Evolutionary conservation across 1,140 invertebrate species (phyloP), one percentile per base, ranked within the genome.

Genomic region (Frieseomelitta varia): DNA sequence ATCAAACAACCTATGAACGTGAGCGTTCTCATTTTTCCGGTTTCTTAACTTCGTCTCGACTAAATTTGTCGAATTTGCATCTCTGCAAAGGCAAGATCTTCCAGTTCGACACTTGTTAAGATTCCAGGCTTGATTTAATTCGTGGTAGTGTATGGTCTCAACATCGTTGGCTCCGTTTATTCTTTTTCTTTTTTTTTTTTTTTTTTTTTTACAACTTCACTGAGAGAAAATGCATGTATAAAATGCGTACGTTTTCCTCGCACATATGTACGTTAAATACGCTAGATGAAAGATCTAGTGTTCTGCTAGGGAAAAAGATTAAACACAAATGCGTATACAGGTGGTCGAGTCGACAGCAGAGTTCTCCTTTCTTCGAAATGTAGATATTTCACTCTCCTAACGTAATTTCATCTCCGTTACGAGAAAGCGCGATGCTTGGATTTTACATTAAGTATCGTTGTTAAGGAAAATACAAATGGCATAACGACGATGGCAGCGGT

Each of bases 1-100:
- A 47, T 17, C 24, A 39, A 56, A 71, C 34, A 24, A 15, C 1
- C 19, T 12, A 47, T 27, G 15, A 24, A 75, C 27, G 53, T 53
- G 55, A 51, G 21, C 34, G 51, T 81, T 75, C 74, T 88, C 78
- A 85, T 78, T 88, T 47, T 81, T 88, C 27, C 19, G 55, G 34
- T 47, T 76, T 71, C 55, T 10, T 11, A 47, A 10, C 15, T 15
- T 34, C n/a, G 51, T 63, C 17, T 47, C 19, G 15, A 56, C 14
- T 69, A 21, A 86, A 63, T 55, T 73, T 56, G 34, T 79, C 15
- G 27, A 68, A 68, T 34, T 69, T 39, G 39, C 55, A 79, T 79
- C 30, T 61, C 55, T 61, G 15, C 4, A 61, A n/a, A 30, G 2
- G 47, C 4, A 14, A 34, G 6, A 56, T 39, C 19, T 63, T 75